These are phyloP conservation scores for Paguma larvata DNA, from an alignment of 2,797 vertebrate species.

Conservation along the genomic window DNA sequence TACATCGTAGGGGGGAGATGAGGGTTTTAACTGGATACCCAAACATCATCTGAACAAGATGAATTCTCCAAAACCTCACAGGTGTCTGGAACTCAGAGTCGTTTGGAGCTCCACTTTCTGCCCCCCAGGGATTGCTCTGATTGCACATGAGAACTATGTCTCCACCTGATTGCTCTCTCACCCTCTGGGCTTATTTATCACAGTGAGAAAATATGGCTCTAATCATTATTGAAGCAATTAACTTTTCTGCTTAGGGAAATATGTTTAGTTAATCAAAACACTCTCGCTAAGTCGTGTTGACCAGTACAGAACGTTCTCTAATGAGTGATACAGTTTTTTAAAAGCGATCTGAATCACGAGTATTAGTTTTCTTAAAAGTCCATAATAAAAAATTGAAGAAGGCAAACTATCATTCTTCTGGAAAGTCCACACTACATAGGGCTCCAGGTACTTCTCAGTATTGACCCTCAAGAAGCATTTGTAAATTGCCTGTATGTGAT, in stretches of 20 bases:
- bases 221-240: conserved; percentile 78
- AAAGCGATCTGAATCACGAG: background rate
- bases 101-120: no score
- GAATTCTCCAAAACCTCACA: background rate
- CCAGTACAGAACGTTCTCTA: conserved; percentile 56
- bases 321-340: conserved; percentile 18
- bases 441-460: conserved; percentile 10
- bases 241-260: conserved; percentile 59
- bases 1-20: background rate
- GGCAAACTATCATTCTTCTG: background rate
- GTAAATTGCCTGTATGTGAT: background rate
- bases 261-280: conserved; percentile 77
- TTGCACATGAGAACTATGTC: background rate
- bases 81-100: background rate
- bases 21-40: background rate
- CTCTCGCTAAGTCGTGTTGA: conserved; percentile 72
- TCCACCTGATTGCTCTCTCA: background rate
- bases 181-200: conserved; percentile 47
- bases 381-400: background rate
- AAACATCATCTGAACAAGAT: background rate
- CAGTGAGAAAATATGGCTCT: conserved; percentile 46
- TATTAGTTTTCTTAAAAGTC: background rate
- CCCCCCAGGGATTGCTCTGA: background rate
- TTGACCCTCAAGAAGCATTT: background rate
- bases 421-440: background rate